A percentile compares a stretch with the other conserved stretches of the same genome.
phyloP scores from a whole-genome alignment of 2,113 vertebrate species.

The Baryphthengus martii region DNA sequence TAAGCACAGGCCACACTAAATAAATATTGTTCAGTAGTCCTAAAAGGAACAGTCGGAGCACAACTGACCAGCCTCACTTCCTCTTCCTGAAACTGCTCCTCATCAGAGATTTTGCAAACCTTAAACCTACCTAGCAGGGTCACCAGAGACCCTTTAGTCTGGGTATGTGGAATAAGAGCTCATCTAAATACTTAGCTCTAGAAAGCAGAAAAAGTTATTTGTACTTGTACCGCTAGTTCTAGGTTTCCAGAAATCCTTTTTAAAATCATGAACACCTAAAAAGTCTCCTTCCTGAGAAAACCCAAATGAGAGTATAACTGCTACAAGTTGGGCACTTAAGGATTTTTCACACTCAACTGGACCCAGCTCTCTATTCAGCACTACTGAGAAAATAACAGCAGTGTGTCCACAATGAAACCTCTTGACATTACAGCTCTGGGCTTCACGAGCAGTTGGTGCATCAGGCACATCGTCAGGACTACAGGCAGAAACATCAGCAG shows the following conservation, averaged over 20 bases:
- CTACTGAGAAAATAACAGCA: not conserved
- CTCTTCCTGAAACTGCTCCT: not conserved
- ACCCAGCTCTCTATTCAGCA: not conserved
- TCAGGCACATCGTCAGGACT: not conserved
- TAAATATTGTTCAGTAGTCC: not conserved
- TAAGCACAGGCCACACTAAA: not conserved
- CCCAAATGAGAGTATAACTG: not conserved
- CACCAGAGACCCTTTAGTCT: not conserved
- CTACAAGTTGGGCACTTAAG: not conserved
- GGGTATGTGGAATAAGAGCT: not conserved
- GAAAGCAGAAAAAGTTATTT: not conserved
- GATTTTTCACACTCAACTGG: not conserved
- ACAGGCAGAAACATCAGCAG: not conserved
- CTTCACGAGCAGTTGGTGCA: not conserved
- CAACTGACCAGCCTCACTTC: not conserved
- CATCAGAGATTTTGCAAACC: not conserved
- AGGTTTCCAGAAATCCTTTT: not conserved
- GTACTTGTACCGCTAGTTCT: not conserved
- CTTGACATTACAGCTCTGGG: accelerated
- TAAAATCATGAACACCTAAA: not conserved
- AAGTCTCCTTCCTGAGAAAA: not conserved
- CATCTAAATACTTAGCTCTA: not conserved
- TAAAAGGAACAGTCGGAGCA: not conserved
- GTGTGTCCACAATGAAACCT: not conserved
- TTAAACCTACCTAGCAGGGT: not conserved